Base-by-base conservation (phyloP, 2,113 vertebrate species). In the Epinephelus fuscoguttatus region DNA sequence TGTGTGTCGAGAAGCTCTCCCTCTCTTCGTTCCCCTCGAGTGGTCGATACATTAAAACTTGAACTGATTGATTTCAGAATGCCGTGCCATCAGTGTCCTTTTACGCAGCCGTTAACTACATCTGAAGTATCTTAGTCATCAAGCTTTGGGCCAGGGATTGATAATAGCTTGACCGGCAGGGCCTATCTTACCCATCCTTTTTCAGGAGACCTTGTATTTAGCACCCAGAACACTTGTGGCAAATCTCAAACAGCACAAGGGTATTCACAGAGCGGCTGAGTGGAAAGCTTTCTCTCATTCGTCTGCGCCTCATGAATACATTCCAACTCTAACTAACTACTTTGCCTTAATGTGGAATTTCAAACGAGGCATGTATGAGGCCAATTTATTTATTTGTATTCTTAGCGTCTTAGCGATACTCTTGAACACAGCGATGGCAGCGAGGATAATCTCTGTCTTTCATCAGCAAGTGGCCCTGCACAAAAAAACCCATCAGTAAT, bases 311-410 rank as follows among this genome's bases (percentile, higher is more conserved):
- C 92, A 94, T 96, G 94, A 96, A 95, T 96, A 95, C 93, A 94
- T 95, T 87, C 93, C 90, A 93, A 74, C 92, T 95, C 92, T 86
- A 95, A 95, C 90, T 88, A 92, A 93, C 94, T 94, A 90, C 94
- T 95, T 93, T 89, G 87, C 89, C 88, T 94, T 95, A 95, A 95
- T 95, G 94, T 89, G 90, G 93, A 92, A 95, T 96, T 94, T 95
- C 88, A 93, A 94, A 93, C 88, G 84, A 89, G 88, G 81, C 92
- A 91, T 90, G 90, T 92, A 91, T 90, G 90, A 94, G 92, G 71
- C 90, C 89, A 85, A 90, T 95, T 96, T 96, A 96, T 96, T 95
- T 96, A 95, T 95, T 94, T 95, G 93, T 95, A 91, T 95, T 95
- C 91, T 63, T 78, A 60, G 75, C 86, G 71, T 93, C 88, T 94